Evolutionary conservation across 1,140 invertebrate species (phyloP), one percentile per base, ranked within the genome.

Genomic region (Temnothorax longispinosus): DNA sequence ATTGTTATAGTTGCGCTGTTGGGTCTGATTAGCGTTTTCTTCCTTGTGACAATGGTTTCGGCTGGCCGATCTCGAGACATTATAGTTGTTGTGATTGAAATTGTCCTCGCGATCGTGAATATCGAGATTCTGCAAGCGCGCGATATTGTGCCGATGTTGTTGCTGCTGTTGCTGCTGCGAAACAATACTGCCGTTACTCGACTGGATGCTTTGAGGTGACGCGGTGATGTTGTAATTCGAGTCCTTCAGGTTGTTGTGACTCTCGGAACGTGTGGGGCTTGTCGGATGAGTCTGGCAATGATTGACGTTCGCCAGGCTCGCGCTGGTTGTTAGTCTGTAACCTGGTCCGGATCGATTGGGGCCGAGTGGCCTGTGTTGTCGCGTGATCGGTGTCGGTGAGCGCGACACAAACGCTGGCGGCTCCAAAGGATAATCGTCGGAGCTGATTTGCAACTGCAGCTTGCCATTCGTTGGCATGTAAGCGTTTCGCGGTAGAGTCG

Each of bases 401-500:
- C 96, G 95, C 2, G 96, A 96, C 5, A 96, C 95, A 87, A 96
- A 96, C 3, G 96, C 96, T 21, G 95, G 94, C 1, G 96, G 95
- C 77, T 96, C 96, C n/a, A 96, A 60, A 0, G 95, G 96, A 85
- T 96, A 94, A 87, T 96, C 93, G 82, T 95, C 95, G 3, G 93
- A 91, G 41, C 92, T 94, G 54, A 96, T 96, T 82, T 96, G 92
- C 88, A 93, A 88, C 72, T 95, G 94, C 0, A 94, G 91, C 76
- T 94, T 95, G 78, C 92, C 95, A 93, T 89, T 96, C 91, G 87
- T 95, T 89, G 96, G 95, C 67, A 96, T 92, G 88, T 97, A 97
- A 60, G 97, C 96, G 89, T 97, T 97, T 62, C 97, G 96, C 0
- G 97, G 97, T 44, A 97, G 91, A 10, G 97, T 98, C 2, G 97